These are phyloP conservation scores for Chionodraco myersi DNA, from an alignment of 2,113 vertebrate species.

Conservation along the genomic window DNA sequence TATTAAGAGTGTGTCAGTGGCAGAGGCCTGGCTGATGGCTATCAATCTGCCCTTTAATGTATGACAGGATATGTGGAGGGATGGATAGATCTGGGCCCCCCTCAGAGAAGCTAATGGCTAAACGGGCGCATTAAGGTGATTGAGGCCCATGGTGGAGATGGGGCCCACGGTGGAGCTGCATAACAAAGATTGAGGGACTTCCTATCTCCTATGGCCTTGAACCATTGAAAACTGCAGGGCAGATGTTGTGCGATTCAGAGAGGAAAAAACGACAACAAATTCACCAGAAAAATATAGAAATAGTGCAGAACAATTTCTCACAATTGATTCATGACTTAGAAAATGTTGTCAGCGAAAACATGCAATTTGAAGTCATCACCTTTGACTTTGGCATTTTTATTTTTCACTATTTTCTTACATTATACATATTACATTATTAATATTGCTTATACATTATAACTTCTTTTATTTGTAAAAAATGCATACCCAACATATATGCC, in stretches of 20 bases:
- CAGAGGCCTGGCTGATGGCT: constrained; percentile 74
- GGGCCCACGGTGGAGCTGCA: constrained; percentile 81
- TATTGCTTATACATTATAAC: background rate
- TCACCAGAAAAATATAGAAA: background rate
- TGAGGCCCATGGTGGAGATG: constrained; percentile 84
- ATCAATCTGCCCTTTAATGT: constrained; percentile 82
- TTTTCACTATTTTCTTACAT: background rate
- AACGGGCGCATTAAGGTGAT: constrained; percentile 90
- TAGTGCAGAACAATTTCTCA: background rate
- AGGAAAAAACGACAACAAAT: constrained; percentile 14
- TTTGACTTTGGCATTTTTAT: background rate
- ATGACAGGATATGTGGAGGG: constrained; percentile 68
- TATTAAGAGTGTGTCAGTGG: constrained; percentile 82
- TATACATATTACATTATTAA: background rate
- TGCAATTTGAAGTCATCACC: background rate
- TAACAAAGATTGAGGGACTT: constrained; percentile 77
- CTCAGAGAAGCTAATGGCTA: constrained; percentile 89
- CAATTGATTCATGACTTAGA: background rate
- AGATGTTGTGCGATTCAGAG: constrained; percentile 51
- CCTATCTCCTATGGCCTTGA: constrained; percentile 81
- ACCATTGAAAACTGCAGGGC: constrained; percentile 87
- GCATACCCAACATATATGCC: too few relatives aligned
- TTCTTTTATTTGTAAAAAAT: too few relatives aligned
- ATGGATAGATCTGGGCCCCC: constrained; percentile 66
- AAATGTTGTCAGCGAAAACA: background rate